Conservation (phyloP, 2,113 vertebrate genomes). For the Rhabdomys dilectus region DNA sequence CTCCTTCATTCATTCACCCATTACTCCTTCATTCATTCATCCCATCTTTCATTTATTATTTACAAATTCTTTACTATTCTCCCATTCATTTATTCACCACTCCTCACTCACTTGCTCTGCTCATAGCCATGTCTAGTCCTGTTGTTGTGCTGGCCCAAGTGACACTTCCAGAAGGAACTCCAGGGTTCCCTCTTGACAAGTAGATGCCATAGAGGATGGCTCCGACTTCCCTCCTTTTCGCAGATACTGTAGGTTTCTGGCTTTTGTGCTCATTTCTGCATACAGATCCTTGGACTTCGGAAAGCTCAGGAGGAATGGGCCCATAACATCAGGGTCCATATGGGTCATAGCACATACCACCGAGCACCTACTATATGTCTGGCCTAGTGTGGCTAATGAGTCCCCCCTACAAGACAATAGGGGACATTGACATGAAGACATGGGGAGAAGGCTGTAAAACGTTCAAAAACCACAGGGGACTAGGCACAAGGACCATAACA, state of each 20-base stretch:
- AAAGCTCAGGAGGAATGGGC: neutral
- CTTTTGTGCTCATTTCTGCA: neutral
- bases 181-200: neutral
- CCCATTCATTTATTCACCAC: neutral
- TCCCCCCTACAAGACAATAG: neutral
- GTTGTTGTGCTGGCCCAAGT: neutral
- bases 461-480: neutral
- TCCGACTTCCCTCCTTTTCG: neutral
- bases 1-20: neutral
- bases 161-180: neutral
- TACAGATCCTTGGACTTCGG: neutral
- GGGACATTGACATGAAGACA: neutral
- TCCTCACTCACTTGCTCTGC: neutral
- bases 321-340: neutral
- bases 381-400: neutral
- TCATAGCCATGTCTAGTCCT: neutral
- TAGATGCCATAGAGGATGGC: neutral
- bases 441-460: neutral
- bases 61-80: neutral
- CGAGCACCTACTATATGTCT: neutral
- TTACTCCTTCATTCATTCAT: fast-evolving
- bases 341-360: neutral
- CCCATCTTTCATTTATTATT: neutral
- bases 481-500: fast-evolving
- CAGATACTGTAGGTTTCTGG: neutral